Percentiles rank a stretch among this genome's conserved stretches.
Evolutionary conservation across 23 tunicate species (phyloP).

Genomic region (Clavelina lepadiformis): DNA sequence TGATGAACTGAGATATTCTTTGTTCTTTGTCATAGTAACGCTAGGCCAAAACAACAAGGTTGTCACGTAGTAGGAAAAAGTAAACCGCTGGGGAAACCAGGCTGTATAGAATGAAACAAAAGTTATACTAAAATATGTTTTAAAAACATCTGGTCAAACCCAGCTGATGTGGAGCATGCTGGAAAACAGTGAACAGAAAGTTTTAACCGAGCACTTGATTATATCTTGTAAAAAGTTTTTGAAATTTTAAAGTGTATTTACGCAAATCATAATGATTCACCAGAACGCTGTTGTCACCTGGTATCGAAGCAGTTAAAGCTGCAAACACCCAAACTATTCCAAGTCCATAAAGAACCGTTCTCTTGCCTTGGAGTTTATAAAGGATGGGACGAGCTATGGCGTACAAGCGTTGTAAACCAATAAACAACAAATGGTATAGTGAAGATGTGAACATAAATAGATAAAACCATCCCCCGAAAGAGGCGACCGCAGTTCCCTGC

Average conservation of each 20-base stretch:
- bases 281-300: too few species aligned
- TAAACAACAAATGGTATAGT: slow-evolving; percentile 7
- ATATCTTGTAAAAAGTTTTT: too few species aligned
- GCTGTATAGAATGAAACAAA: too few species aligned
- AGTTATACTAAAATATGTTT: too few species aligned
- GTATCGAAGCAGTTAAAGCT: neutral
- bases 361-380: neutral
- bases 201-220: too few species aligned
- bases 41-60: slow-evolving; percentile 15
- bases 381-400: neutral
- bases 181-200: too few species aligned
- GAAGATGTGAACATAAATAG: slow-evolving; percentile 4
- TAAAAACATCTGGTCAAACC: too few species aligned
- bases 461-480: slow-evolving; percentile 8
- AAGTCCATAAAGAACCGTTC: neutral
- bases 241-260: too few species aligned
- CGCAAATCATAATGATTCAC: too few species aligned
- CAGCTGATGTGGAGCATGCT: too few species aligned
- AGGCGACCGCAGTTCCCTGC: too few species aligned
- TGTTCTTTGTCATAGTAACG: neutral
- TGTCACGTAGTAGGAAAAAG: slow-evolving; percentile 14
- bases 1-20: neutral
- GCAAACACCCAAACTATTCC: slow-evolving; percentile 11
- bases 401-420: slow-evolving; percentile 2
- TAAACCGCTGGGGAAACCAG: slow-evolving; percentile 16